Conservation (phyloP, 1,140 invertebrate species). For the Calephelis virginiensis region DNA sequence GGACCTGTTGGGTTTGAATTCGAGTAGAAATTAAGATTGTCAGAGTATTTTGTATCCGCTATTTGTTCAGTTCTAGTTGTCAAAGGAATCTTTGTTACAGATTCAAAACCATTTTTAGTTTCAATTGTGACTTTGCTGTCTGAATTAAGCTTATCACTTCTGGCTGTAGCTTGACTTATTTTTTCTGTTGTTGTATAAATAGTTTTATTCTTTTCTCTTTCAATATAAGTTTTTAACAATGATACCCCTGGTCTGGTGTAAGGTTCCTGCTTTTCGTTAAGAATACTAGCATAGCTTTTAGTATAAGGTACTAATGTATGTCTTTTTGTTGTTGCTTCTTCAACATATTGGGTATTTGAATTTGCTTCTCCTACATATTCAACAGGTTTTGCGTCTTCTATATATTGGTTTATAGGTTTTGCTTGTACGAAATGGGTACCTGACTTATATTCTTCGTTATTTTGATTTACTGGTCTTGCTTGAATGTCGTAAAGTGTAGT, state of each 20-base stretch:
- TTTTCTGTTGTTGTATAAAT: conserved; percentile 46
- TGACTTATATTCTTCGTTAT: conserved; percentile 44
- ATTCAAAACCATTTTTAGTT: conserved; percentile 57
- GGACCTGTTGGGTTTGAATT: conserved; percentile 38
- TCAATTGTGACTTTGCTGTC: conserved; percentile 44
- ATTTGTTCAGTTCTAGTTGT: conserved; percentile 42
- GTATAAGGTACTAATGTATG: conserved; percentile 65
- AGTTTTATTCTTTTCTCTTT: conserved; percentile 65
- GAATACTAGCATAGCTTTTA: conserved; percentile 50
- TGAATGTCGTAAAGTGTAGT: conserved; percentile 66
- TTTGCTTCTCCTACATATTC: not conserved
- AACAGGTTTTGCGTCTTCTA: not conserved
- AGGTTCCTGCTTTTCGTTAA: conserved; percentile 59
- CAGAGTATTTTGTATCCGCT: conserved; percentile 39
- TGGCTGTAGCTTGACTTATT: conserved; percentile 42
- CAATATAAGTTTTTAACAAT: conserved; percentile 57
- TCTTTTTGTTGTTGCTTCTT: conserved; percentile 58
- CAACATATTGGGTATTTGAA: conserved; percentile 29
- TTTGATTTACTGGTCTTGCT: conserved; percentile 43
- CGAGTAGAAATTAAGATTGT: conserved; percentile 41
- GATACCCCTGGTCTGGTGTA: conserved; percentile 70
- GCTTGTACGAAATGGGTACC: conserved; percentile 29
- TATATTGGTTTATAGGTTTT: not conserved
- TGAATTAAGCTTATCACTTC: conserved; percentile 37
- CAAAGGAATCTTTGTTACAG: conserved; percentile 60